Conservation (phyloP, 2,113 vertebrate species). For the Gymnobelideus leadbeateri region DNA sequence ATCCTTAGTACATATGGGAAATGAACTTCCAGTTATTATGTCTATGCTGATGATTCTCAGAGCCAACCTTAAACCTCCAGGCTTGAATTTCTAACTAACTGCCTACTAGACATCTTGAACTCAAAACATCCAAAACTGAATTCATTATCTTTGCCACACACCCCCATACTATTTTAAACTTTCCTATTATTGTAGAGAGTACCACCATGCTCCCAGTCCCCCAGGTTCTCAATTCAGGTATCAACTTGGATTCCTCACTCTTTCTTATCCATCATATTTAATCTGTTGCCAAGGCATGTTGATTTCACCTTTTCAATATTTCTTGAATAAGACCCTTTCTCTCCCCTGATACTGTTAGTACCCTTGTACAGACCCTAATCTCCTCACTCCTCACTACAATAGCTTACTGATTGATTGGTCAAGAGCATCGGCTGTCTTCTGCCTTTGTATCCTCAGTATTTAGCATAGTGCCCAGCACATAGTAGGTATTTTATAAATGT, state of each 20-base stretch:
- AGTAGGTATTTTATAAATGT: neutral
- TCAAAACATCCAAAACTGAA: neutral
- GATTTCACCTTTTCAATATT: neutral
- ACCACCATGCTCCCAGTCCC: neutral
- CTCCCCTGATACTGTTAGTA: neutral
- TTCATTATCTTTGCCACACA: neutral
- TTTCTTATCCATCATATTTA: neutral
- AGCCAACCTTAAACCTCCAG: neutral
- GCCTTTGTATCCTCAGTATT: neutral
- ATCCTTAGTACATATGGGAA: neutral
- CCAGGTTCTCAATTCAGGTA: neutral
- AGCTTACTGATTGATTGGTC: neutral
- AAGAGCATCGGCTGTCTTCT: neutral
- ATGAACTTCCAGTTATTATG: neutral
- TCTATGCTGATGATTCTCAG: neutral
- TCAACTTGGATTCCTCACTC: neutral
- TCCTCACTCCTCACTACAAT: neutral
- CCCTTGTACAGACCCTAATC: neutral
- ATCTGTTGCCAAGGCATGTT: neutral
- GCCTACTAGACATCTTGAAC: neutral
- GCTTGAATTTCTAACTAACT: neutral
- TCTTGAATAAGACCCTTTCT: neutral
- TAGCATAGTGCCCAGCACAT: neutral
- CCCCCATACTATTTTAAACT: neutral
- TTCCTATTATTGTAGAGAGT: neutral